Conservation (phyloP, 2,113 vertebrate genomes). For the Megaleporinus macrocephalus region DNA sequence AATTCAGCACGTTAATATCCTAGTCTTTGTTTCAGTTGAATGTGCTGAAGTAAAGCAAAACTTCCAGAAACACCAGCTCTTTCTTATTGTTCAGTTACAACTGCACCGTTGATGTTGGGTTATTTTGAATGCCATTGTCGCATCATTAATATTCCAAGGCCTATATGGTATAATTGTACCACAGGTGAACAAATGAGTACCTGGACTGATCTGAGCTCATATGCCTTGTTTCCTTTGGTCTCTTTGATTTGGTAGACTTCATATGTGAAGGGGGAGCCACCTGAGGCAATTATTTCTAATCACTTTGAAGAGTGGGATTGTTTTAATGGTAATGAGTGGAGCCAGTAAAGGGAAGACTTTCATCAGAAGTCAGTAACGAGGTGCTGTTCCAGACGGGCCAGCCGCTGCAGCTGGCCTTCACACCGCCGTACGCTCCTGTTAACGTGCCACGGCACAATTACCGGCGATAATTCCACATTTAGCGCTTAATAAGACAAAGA, state of each 20-base stretch:
- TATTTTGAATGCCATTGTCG: neutral
- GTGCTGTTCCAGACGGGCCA: conserved; percentile 13
- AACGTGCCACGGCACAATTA: conserved; percentile 52
- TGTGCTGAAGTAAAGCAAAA: neutral
- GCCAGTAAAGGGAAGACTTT: conserved; percentile 44
- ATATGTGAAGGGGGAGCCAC: conserved; percentile 27
- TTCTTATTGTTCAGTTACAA: neutral
- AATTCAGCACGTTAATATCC: too few relatives aligned
- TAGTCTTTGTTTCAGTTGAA: too few relatives aligned
- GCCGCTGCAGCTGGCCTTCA: conserved; percentile 39
- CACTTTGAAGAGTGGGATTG: conserved; percentile 42
- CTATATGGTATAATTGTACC: conserved; percentile 12
- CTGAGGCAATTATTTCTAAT: conserved; percentile 52
- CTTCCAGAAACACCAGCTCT: too few relatives aligned
- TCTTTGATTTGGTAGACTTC: conserved; percentile 24
- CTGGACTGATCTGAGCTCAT: conserved; percentile 37
- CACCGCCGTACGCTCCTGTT: neutral
- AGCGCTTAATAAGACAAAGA: conserved; percentile 50
- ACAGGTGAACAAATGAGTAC: conserved; percentile 10
- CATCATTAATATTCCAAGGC: conserved; percentile 39
- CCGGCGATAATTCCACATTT: conserved; percentile 48
- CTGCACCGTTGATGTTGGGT: neutral
- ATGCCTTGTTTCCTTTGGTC: conserved; percentile 7
- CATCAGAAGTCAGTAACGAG: conserved; percentile 49
- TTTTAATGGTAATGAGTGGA: conserved; percentile 51